Conservation (phyloP, 2,113 vertebrate genomes). For the Sapayoa aenigma region DNA sequence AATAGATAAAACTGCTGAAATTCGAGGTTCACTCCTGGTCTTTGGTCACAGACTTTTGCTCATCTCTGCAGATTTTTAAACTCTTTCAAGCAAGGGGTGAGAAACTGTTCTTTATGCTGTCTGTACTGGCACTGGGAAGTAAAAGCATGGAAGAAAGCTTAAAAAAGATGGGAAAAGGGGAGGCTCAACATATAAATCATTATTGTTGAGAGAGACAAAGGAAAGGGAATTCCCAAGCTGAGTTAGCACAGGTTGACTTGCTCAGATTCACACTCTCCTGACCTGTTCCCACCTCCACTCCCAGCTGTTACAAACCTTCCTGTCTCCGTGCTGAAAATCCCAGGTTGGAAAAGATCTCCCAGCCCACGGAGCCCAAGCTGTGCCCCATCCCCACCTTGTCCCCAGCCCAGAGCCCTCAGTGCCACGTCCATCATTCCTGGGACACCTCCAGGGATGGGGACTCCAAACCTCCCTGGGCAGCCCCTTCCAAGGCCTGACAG, state of each 20-base stretch:
- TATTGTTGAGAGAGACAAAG: neutral
- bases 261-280: neutral
- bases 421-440: neutral
- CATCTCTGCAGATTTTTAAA: neutral
- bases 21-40: neutral
- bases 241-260: accelerated
- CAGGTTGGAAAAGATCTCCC: neutral
- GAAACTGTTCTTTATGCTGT: no score
- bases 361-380: neutral
- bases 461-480: neutral
- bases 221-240: neutral
- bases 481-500: neutral
- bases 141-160: neutral
- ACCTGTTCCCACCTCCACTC: neutral
- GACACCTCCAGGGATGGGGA: neutral
- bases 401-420: neutral
- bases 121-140: neutral
- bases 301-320: neutral
- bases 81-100: neutral
- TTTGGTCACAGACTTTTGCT: neutral
- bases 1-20: neutral
- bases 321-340: neutral
- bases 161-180: neutral
- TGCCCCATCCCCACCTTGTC: no score
- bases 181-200: neutral